A percentile compares a stretch with the other conserved stretches of the same genome.
These are phyloP conservation scores for Petrophora chlorosata DNA, from an alignment of 2,888 invertebrate species.

Conservation along the genomic window DNA sequence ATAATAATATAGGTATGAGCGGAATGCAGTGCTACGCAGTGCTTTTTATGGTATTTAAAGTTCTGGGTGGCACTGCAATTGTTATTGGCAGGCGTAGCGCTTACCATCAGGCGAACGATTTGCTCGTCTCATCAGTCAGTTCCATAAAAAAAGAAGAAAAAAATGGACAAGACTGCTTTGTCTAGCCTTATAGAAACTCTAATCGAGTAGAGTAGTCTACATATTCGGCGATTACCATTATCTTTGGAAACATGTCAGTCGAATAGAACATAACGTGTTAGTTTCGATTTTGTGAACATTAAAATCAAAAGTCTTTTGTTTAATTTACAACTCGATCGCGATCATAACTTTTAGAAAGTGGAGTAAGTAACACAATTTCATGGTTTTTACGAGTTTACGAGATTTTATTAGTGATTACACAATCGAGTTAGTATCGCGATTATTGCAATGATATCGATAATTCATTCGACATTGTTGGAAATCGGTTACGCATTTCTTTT, in stretches of 20 bases:
- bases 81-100: too few relatives aligned
- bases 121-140: too few relatives aligned
- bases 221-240: constrained; percentile 37
- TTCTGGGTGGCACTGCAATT: too few relatives aligned
- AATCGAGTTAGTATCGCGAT: constrained; percentile 35
- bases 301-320: constrained; percentile 10
- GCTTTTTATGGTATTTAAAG: too few relatives aligned
- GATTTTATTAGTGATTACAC: constrained; percentile 43
- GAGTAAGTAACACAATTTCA: constrained; percentile 56
- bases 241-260: constrained; percentile 45
- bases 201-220: too few relatives aligned
- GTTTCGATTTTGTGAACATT: constrained; percentile 44
- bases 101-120: too few relatives aligned
- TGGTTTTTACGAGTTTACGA: constrained; percentile 32
- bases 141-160: too few relatives aligned
- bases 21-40: too few relatives aligned
- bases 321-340: constrained; percentile 10
- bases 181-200: too few relatives aligned
- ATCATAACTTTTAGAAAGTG: constrained; percentile 55
- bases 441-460: constrained; percentile 21
- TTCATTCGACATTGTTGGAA: background rate
- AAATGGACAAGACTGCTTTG: too few relatives aligned
- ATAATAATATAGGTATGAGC: too few relatives aligned
- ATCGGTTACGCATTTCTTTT: constrained; percentile 12
- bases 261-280: constrained; percentile 42